Base-by-base conservation (phyloP, 1,140 invertebrate species). In the Anadara kagoshimensis region DNA sequence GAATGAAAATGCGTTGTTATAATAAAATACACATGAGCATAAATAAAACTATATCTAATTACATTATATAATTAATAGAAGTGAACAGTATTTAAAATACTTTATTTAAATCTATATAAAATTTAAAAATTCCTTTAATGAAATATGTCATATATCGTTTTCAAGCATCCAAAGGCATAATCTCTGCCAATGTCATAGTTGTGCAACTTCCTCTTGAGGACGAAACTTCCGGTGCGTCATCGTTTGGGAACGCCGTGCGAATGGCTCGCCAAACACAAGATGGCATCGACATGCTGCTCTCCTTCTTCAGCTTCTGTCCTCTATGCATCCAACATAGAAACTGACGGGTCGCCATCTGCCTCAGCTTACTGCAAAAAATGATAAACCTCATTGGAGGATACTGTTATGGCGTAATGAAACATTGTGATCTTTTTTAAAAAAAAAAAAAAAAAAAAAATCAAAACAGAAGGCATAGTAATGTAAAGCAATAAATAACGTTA, bases 261-360 rank as follows among this genome's bases (percentile, higher is more conserved):
- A 81, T 81, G 22, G 76, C 79, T 26, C 76, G 68, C 26, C 69
- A 69, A 0, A 81, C 79, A 51, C 79, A 81, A 0, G 79, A 74
- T 3, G 79, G 79, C 10, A 81, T 69, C 0, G 69, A 61, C 79
- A 78, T 78, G 47, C 75, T 69, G 14, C 72, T 78, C 56, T 81
- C 73, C 53, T 77, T 75, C 58, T 78, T 69, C 29, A 81, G 47
- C 41, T 69, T 73, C 29, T 81, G 74, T 3, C 79, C 79, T 54
- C 74, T 70, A 22, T 81, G 79, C 59, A 81, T 70, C 79, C 79
- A 81, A 26, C 79, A 81, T 10, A 81, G 64, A 47, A 81, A 81
- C 72, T 81, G 79, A 10, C 79, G 51, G 16, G 74, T 74, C 1
- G 79, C 76, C 79, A 81, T 81, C 20, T 77, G 69, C 5, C 79